Base-by-base conservation (phyloP, 2,797 vertebrate genomes). In the Anguilla anguilla region DNA sequence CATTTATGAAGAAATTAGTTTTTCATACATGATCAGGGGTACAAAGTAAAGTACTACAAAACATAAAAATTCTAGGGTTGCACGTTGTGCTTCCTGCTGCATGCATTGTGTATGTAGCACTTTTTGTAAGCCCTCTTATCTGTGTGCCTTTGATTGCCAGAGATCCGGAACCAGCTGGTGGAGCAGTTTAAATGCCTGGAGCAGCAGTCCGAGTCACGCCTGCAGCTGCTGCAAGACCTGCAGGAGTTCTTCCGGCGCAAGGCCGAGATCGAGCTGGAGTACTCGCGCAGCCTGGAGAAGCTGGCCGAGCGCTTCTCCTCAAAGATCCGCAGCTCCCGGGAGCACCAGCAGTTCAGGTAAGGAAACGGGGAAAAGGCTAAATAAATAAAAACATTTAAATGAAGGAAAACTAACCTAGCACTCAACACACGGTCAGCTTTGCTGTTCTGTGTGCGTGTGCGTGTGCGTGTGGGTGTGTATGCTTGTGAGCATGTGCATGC, bases 151-250 rank as follows among this genome's bases (percentile, higher is more conserved):
- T 95, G 86, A 89, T 74, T 6, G 11, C 87, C 96, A 99, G 98
- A 99, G 90, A 99, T 99, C 95, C 98, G 98, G 19, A 97, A 97
- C 53, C 98, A 99, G 95, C 96, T 99, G 96, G 97, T 97, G 85
- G 98, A 99, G 94, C 98, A 99, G 96, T 98, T 99, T 94, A 98
- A 98, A 91, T 99, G 98, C 93, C 96, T 99, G 96, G 98, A 99
- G 95, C 98, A 99, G 94, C 98, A 99, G 93, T 99, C 98, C 0
- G 98, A 99, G 94, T 98, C 98, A 0, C 96, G 98, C 19, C 96
- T 99, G 91, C 98, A 99, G 93, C 97, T 99, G 93, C 96, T 99
- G 86, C 98, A 99, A 94, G 98, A 99, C 94, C 97, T 99, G 91
- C 98, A 99, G 95, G 98, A 99, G 89, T 99, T 99, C 95, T 99